Evolutionary conservation across 2,113 vertebrate species (phyloP), one percentile per base, ranked within the genome.

Genomic region (Prinia subflava): DNA sequence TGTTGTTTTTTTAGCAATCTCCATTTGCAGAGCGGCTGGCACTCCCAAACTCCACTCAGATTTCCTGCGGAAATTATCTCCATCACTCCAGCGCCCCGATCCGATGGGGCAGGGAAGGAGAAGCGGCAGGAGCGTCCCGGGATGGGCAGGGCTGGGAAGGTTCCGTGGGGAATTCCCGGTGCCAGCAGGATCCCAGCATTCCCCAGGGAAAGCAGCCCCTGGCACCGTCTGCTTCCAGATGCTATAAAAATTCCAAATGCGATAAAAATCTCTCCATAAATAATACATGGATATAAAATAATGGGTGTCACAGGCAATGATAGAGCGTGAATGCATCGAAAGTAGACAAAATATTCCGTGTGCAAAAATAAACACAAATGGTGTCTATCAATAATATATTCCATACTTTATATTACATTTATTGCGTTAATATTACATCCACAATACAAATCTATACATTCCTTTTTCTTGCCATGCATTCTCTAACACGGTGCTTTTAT

Each of bases 241-340:
- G 31, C n/a, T 33, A 21, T 11, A 22, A 8, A 50, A 86, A 8
- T 2, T 16, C 53, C 53, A 37, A 19, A 8, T 2, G 31, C n/a
- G 33, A 21, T 11, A 22, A 8, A 50, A 86, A 8, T 2, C 33
- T 12, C 11, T 1, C 31, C 31, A 2, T 50, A 27, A 68, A 85
- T 8, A 31, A 68, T 3, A 3, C 7, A 14, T 3, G 37, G 62
- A 4, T 27, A 1, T 37, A 28, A 68, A 77, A 77, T 19, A 15
- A 52, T 3, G 37, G 13, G 1, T 8, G 2, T 22, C 14, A 7
- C 0, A 14, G 31, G 15, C 33, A 27, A 7, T 0, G 53, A 1
- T 1, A 13, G 2, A 0, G 7, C 3, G 16, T 12, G 46, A 31
- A 13, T 14, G 33, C 53, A 33, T 12, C 6, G 1, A 27, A 86